Conservation (phyloP, 2,888 invertebrate species). For the Drosophila nr. perissopoda region DNA sequence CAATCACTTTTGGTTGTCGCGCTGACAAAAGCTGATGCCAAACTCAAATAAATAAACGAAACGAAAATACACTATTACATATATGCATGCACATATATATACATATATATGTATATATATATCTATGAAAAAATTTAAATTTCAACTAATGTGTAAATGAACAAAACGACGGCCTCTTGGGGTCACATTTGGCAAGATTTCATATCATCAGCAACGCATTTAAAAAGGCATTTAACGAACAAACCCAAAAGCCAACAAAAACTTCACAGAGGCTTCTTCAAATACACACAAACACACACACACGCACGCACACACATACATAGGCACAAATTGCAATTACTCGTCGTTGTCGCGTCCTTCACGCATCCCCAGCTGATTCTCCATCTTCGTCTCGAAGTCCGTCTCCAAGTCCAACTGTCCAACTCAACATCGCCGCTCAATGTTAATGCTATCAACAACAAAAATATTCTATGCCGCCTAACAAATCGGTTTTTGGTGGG, state of each 20-base stretch:
- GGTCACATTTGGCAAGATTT: constrained; percentile 78
- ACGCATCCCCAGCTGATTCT: constrained; percentile 69
- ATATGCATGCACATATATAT: constrained; percentile 16
- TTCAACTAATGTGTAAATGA: constrained; percentile 78
- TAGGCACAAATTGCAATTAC: constrained; percentile 55
- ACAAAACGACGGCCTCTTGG: constrained; percentile 71
- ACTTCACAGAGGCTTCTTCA: constrained; percentile 58
- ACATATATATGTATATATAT: background rate
- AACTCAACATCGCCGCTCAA: constrained; percentile 20
- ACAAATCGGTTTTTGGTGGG: constrained; percentile 11
- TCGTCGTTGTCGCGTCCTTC: constrained; percentile 61
- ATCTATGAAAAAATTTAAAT: constrained; percentile 55
- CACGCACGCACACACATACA: background rate
- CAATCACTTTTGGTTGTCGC: constrained; percentile 74
- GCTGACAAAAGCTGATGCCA: constrained; percentile 72
- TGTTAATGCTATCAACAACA: constrained; percentile 60
- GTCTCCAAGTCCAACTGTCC: constrained; percentile 17
- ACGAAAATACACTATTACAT: constrained; percentile 41
- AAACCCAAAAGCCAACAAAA: constrained; percentile 22
- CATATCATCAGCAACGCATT: constrained; percentile 74
- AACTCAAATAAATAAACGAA: constrained; percentile 52
- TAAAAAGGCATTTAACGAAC: constrained; percentile 56
- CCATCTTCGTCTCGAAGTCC: constrained; percentile 39
- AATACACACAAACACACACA: constrained; percentile 2
- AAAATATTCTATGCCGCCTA: constrained; percentile 61